Conservation (phyloP, 1,140 invertebrate genomes). For the Polypedilum pembai region DNA sequence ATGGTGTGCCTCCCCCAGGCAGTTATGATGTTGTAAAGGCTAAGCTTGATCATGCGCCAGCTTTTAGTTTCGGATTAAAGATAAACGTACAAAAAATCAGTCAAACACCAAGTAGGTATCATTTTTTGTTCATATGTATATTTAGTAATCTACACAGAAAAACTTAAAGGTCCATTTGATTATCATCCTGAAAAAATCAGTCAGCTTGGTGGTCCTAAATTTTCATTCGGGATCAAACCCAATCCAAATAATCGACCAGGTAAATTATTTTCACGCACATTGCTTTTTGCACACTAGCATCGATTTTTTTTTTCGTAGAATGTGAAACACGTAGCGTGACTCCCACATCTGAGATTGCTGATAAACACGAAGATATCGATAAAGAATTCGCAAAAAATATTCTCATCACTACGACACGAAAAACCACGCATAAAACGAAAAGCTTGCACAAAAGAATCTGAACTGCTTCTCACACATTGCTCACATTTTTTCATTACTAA, state of each 20-base stretch:
- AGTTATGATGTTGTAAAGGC: slow-evolving; percentile 53
- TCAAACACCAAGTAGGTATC: slow-evolving; percentile 58
- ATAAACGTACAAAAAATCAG: slow-evolving; percentile 47
- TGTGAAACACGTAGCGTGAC: slow-evolving; percentile 23
- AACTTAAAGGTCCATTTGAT: slow-evolving; percentile 41
- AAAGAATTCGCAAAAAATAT: not conserved
- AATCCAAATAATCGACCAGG: slow-evolving; percentile 48
- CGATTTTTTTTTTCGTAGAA: not conserved
- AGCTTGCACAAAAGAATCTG: too few relatives aligned
- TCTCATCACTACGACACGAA: not conserved
- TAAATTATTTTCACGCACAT: slow-evolving; percentile 31
- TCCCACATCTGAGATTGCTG: slow-evolving; percentile 2
- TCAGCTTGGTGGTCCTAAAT: slow-evolving; percentile 48
- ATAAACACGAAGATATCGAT: not conserved
- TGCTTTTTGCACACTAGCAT: not conserved
- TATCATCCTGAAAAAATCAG: slow-evolving; percentile 53
- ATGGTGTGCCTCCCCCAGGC: slow-evolving; percentile 52
- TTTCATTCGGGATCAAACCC: slow-evolving; percentile 51
- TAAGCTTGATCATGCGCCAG: slow-evolving; percentile 49
- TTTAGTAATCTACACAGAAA: slow-evolving; percentile 47
- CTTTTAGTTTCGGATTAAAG: slow-evolving; percentile 49
- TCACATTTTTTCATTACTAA: not conserved
- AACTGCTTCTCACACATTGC: too few relatives aligned
- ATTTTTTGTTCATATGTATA: slow-evolving; percentile 42
- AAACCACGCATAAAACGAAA: not conserved